Evolutionary conservation across 1,140 invertebrate species (phyloP), one percentile per base, ranked within the genome.

Genomic region (Drosophila lacertosa): DNA sequence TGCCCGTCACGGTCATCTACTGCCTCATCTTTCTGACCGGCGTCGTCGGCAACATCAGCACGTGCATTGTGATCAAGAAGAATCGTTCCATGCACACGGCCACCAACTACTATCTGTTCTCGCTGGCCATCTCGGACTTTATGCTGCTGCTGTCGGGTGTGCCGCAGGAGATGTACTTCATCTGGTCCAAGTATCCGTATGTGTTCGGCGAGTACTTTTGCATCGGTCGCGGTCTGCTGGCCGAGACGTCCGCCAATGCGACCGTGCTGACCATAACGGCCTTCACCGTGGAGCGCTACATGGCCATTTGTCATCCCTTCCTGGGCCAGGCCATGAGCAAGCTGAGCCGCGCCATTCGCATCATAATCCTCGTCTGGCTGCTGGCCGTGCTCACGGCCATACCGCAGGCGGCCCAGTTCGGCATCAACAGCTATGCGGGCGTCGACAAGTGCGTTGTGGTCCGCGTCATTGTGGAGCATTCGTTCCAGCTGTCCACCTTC

Each of bases 1-100:
- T 97, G 26, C 95, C 96, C 1, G 94, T 97, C 13, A 96, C 95
- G 1, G 92, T 97, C 3, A 93, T 98, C 18, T 99, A 99, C 91
- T 88, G 93, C 0, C 71, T 96, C 0, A 98, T 99, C 74, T 97
- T 99, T 75, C 74, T 98, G 1, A 95, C 95, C 1, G 98, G 98
- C 2, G 92, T 97, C 0, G 91, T 99, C 10, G 98, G 98, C 1
- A 99, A 99, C 91, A 92, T 98, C 5, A 96, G 95, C 89, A 99
- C 98, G 4, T 99, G 98, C 90, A 93, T 98, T 40, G 98, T 99
- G 7, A 99, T 99, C 51, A 93, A 95, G 18, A 93, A 95, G 72
- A 98, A 98, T 91, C 96, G 96, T 88, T 96, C 95, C n/a, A 97
- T 99, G 96, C 97, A 97, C 86, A 97, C 96, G 0, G 96, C 97